Base-by-base conservation (phyloP, 2,888 invertebrate genomes). In the Operophtera brumata region DNA sequence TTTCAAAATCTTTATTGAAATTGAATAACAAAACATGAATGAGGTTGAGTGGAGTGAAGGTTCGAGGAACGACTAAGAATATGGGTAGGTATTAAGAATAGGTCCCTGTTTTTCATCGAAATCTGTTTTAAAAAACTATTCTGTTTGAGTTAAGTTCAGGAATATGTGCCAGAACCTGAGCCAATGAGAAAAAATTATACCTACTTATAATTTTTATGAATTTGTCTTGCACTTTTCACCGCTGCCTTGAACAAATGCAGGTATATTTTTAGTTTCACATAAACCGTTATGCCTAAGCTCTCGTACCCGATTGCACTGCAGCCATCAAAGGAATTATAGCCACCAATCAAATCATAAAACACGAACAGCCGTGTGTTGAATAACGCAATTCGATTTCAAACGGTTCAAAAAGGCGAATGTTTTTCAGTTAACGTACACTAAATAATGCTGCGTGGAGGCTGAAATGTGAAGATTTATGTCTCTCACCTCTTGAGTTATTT, bases 391-490 rank as follows among this genome's bases (percentile, higher is more conserved):
- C 57, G 54, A 50, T 64, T 57, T 59, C 65, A 70, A 64, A 54
- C 51, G 54, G 52, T 54, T 47, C 36, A 63, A 69, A 67, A 70
- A 69, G 62, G 58, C 64, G 57, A 64, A 70, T 59, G 61, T 67
- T 69, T 73, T 72, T 70, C 65, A 73, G 73, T 75, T 75, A 66
- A 71, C 63, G 62, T 67, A 72, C 69, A 64, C 48, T 64, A 64
- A 69, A 71, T 70, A 69, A 67, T 64, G 62, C 59, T 68, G 54
- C 52, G 54, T 61, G 68, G 62, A 65, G 66, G 62, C 71, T 72
- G 70, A 69, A 75, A 71, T 67, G 59, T 66, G 59, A 66, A 71
- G 70, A 75, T 75, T 73, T 74, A 77, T 72, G 73, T 71, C 62
- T 74, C 68, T 69, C 72, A 72, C 73, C 71, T 75, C 66, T 62